Base-by-base conservation (phyloP, 2,797 vertebrate species). In the Arrhamphus sclerolepis region DNA sequence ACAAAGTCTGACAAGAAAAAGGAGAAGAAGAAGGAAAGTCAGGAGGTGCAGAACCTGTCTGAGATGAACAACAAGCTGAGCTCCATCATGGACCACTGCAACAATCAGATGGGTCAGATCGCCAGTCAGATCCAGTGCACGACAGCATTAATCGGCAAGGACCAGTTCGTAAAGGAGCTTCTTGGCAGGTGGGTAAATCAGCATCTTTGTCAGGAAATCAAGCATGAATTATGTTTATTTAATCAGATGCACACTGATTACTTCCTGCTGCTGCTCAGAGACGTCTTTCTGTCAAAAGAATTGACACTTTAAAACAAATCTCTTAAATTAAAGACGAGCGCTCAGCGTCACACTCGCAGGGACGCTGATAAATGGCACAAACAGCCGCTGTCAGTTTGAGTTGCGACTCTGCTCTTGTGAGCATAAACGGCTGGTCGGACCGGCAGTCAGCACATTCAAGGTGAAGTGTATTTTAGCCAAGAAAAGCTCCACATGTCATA, bases 91-190 rank as follows among this genome's bases (percentile, higher is more conserved):
- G 92, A 92, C 77, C 90, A 91, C 31, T 92, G 89, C 75, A 91
- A 91, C 75, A 89, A 91, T 48, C 89, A 92, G 71, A 89, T 89
- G 86, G 91, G 88, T 19, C 90, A 92, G 64, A 83, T 91, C 3
- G 83, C 88, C 74, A 88, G 46, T 56, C 92, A 92, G 77, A 85
- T 92, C 78, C 91, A 92, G 59, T 84, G 70, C 47, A 80, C 90
- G 0, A 88, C 91, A 0, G 41, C 79, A 0, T 89, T 92, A 31
- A 89, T 93, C 2, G 83, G 91, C 56, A 95, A 94, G 77, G 95
- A 96, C 46, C 87, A 89, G 59, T 94, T 97, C 26, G 92, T 96
- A 81, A 94, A 92, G 16, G 95, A 97, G 67, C 91, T 96, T 70
- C 87, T 97, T 40, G 93, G 89, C 92, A 96, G 96, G 96, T 97